Evolutionary conservation across 2,888 invertebrate species (phyloP), one percentile per base, ranked within the genome.

Genomic region (Trissonchulus latispiculum): DNA sequence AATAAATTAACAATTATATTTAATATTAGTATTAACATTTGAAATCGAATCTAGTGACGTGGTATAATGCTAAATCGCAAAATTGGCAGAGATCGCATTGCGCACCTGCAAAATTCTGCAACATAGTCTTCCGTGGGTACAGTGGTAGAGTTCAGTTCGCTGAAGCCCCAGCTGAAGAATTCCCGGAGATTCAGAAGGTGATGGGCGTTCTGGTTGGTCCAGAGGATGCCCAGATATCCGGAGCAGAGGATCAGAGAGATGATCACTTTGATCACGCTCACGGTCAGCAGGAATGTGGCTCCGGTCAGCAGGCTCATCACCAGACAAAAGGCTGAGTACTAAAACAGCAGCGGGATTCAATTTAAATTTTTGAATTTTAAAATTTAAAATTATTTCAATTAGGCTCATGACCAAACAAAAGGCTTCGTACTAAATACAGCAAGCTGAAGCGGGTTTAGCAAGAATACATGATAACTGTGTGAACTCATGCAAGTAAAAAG

Each of bases 231-330:
- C 0, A 90, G 87, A 83, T 92, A 94, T 28, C 80, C 79, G 32
- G 80, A 77, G 72, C 84, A 78, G 59, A 79, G 72, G 23, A 77
- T 31, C 8, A 77, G 33, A 23, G 78, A 74, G 71, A 81, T 77
- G 32, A 78, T 61, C 61, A 78, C 75, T 74, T 79, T 80, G 61
- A 72, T 64, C 32, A 64, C 66, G 66, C 32, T 33, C 31, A 33
- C 35, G 31, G 66, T 86, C 77, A 93, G 90, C 86, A 95, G 92
- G 85, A 93, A 94, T 68, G 91, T 91, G 62, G 94, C 93, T 82
- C 92, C 91, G 77, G 90, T 88, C 83, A 92, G 89, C 92, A 95
- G 92, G 71, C 90, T 89, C 79, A 95, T 85, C 83, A 95, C 86
- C 48, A 92, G 90, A 81, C 93, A 87, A 79, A 91, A 89, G 71